These are phyloP conservation scores for Pleuronectes platessa DNA, from an alignment of 2,113 vertebrate species.

Conservation along the genomic window DNA sequence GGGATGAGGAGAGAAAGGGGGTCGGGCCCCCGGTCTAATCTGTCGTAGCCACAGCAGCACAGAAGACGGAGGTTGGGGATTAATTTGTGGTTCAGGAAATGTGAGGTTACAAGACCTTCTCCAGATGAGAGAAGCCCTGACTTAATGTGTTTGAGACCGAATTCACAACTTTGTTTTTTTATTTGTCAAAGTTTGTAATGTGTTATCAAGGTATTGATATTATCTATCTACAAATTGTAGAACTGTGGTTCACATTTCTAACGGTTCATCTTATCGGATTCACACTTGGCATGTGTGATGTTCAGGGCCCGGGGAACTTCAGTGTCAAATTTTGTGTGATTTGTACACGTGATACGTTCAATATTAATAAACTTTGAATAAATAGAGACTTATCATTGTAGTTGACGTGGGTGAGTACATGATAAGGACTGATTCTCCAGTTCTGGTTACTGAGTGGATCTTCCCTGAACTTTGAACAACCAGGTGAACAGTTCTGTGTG, in stretches of 20 bases:
- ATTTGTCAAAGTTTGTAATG: conserved; percentile 1
- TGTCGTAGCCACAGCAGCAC: not conserved
- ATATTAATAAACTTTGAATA: no score
- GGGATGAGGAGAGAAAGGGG: conserved; percentile 16
- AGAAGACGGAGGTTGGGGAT: conserved; percentile 8
- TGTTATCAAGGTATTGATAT: not conserved
- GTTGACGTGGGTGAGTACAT: no score
- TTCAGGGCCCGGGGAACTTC: no score
- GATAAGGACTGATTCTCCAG: no score
- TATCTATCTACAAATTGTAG: no score
- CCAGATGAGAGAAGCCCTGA: not conserved
- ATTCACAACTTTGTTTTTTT: conserved; percentile 7
- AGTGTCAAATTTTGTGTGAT: no score
- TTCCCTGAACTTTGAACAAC: not conserved
- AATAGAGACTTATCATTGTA: no score
- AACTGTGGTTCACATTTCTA: no score
- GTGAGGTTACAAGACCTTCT: not conserved
- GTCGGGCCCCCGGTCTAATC: conserved; percentile 13
- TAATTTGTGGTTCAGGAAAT: conserved; percentile 10
- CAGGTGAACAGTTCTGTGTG: not conserved
- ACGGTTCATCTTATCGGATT: no score
- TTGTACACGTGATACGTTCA: no score
- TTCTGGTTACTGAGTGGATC: no score
- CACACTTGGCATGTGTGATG: no score
- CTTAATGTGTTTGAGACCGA: not conserved